These are phyloP conservation scores for Smittia aterrima DNA, from an alignment of 2,888 invertebrate species.

Conservation along the genomic window DNA sequence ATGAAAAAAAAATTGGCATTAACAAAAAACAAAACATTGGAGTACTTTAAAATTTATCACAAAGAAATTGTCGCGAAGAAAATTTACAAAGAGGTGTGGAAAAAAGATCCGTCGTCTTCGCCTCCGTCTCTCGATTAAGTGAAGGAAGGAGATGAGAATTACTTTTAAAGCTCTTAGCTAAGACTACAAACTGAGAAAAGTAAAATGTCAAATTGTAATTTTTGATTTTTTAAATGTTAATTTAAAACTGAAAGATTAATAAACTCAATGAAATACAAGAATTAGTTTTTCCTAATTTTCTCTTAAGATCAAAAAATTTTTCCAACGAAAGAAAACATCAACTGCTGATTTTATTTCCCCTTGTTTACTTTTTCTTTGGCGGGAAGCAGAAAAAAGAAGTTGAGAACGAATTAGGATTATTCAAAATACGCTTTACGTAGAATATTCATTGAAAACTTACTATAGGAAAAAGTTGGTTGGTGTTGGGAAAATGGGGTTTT, in stretches of 20 bases:
- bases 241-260: neutral
- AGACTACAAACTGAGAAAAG: neutral
- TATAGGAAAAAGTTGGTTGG: too few species aligned
- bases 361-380: too few species aligned
- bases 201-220: neutral
- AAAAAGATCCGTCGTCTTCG: too few species aligned
- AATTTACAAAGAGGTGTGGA: neutral
- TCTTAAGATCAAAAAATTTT: too few species aligned
- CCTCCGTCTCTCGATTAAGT: neutral
- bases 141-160: neutral
- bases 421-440: too few species aligned
- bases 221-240: constrained; percentile 7
- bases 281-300: too few species aligned
- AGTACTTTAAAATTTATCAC: neutral
- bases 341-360: too few species aligned
- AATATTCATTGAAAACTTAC: too few species aligned
- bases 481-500: too few species aligned
- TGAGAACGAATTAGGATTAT: too few species aligned
- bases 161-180: neutral
- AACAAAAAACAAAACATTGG: neutral
- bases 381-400: too few species aligned
- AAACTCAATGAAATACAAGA: neutral
- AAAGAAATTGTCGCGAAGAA: neutral
- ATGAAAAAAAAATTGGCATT: neutral
- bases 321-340: too few species aligned